Evolutionary conservation across 2,888 invertebrate species (phyloP).

Genomic region (Drosophila tripunctata): DNA sequence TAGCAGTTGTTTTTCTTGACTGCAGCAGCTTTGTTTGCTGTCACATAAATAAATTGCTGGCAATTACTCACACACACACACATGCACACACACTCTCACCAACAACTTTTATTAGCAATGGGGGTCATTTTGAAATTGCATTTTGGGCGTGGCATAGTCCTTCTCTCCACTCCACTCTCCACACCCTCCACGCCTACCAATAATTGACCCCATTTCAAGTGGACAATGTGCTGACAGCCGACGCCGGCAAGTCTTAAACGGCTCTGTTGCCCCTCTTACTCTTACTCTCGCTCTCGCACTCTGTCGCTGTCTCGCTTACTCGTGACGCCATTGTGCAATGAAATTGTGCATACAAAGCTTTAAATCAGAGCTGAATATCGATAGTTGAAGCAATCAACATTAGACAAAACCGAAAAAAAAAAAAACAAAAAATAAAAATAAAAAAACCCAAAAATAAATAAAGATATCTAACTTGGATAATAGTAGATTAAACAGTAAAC

Average conservation of each 20-base stretch:
- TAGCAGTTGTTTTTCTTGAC: slow-evolving; percentile 1
- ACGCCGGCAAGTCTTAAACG: slow-evolving; percentile 33
- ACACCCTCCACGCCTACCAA: too few species aligned
- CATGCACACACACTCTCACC: slow-evolving; percentile 6
- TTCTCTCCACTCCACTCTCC: too few species aligned
- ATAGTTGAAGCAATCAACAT: too few species aligned
- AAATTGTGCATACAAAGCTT: slow-evolving; percentile 11
- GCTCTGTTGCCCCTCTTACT: neutral
- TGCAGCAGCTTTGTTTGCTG: slow-evolving; percentile 19
- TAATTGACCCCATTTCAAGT: slow-evolving; percentile 49
- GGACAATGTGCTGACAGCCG: slow-evolving; percentile 31
- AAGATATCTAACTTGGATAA: too few species aligned
- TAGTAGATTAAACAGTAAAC: too few species aligned
- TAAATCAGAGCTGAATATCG: too few species aligned
- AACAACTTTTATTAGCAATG: neutral
- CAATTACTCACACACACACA: slow-evolving; percentile 31
- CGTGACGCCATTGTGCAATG: slow-evolving; percentile 38
- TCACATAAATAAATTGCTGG: slow-evolving; percentile 45
- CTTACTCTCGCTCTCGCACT: neutral
- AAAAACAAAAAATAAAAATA: too few species aligned
- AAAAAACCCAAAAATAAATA: too few species aligned
- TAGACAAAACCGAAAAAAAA: too few species aligned
- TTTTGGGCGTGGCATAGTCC: slow-evolving; percentile 42
- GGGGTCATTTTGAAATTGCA: slow-evolving; percentile 26
- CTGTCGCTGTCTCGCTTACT: neutral